Percentiles rank a stretch among this genome's conserved stretches.
These are phyloP conservation scores for Hyposmocoma kahamanoa DNA, from an alignment of 1,140 invertebrate genomes.

Conservation along the genomic window DNA sequence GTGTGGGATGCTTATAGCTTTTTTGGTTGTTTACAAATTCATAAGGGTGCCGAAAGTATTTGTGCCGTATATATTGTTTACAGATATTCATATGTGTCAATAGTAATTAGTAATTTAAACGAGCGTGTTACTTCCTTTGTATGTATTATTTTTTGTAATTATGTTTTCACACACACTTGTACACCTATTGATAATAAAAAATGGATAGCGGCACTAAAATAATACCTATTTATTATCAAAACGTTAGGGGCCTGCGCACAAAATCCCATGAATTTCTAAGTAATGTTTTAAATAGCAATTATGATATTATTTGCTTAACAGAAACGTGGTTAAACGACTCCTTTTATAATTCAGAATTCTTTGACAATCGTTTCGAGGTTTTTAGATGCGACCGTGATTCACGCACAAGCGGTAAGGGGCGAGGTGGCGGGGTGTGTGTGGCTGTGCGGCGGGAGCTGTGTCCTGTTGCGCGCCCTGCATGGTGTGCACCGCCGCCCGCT, in stretches of 20 bases:
- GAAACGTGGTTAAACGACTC: conserved; percentile 13
- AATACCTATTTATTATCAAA: conserved; percentile 16
- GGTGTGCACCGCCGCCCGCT: conserved; percentile 8
- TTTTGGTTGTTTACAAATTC: too few relatives aligned
- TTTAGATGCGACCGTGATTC: conserved; percentile 9
- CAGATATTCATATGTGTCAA: too few relatives aligned
- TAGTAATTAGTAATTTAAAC: too few relatives aligned
- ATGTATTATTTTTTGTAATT: too few relatives aligned
- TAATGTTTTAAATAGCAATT: conserved; percentile 5
- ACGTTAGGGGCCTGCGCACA: conserved; percentile 14
- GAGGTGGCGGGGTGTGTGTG: conserved; percentile 9
- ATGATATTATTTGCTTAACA: conserved; percentile 11
- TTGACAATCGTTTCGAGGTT: conserved; percentile 7
- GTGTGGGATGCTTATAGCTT: too few relatives aligned
- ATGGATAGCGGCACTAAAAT: too few relatives aligned
- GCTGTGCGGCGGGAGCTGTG: conserved; percentile 12
- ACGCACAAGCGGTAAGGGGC: not conserved
- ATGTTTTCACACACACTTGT: too few relatives aligned
- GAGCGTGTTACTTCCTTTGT: too few relatives aligned
- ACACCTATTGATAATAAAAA: too few relatives aligned
- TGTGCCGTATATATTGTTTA: too few relatives aligned
- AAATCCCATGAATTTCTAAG: conserved; percentile 11
- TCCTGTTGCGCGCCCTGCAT: not conserved
- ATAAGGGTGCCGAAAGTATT: too few relatives aligned
- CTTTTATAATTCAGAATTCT: conserved; percentile 11